phyloP scores from a whole-genome alignment of 2,113 vertebrate species.

The Caranx melampygus region DNA sequence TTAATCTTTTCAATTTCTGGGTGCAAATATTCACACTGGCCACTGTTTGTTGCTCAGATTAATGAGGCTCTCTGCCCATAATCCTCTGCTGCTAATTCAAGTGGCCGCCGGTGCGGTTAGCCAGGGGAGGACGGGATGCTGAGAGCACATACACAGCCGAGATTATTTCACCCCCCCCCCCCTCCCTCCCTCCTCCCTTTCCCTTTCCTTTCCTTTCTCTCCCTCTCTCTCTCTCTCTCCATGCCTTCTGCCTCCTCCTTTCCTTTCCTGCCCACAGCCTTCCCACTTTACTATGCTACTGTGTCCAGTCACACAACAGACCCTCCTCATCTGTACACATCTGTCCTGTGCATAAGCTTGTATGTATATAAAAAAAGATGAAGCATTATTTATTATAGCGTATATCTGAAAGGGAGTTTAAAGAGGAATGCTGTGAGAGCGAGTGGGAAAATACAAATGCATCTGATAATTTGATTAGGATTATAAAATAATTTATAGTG shows the following conservation, averaged over 20 bases:
- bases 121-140: conserved; percentile 84
- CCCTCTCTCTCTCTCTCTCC: neutral
- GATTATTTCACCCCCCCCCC: conserved; percentile 83
- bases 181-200: neutral
- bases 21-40: conserved; percentile 99
- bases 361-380: conserved; percentile 1
- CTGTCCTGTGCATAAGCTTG: conserved; percentile 32
- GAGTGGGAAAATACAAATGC: neutral
- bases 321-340: conserved; percentile 16
- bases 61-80: conserved; percentile 97
- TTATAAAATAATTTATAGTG: conserved; percentile 1
- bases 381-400: conserved; percentile 12
- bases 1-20: conserved; percentile 99
- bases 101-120: conserved; percentile 90
- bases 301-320: conserved; percentile 31
- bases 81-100: conserved; percentile 99
- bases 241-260: conserved; percentile 16
- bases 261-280: conserved; percentile 18
- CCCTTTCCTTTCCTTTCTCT: neutral
- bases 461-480: conserved; percentile 26
- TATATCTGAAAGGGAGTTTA: conserved; percentile 22
- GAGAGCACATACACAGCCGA: conserved; percentile 86
- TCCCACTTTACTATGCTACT: conserved; percentile 41
- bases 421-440: conserved; percentile 12
- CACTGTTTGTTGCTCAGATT: conserved; percentile 99